Evolutionary conservation across 1,140 invertebrate genomes (phyloP).

Genomic region (Drosophila nigrodunni): DNA sequence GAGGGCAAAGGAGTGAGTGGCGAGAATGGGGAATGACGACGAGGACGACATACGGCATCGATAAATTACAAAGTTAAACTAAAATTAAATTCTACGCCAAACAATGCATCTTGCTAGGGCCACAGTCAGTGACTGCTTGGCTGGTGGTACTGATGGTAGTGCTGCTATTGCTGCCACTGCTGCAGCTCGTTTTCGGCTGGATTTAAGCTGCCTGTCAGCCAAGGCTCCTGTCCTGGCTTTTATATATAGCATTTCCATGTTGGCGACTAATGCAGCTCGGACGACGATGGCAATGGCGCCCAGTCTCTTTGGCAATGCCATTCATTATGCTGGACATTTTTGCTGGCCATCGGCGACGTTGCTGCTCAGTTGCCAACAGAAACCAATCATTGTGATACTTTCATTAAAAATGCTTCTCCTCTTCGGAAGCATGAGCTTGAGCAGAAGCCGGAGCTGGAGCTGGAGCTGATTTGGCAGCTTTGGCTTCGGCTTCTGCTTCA

Average conservation of each 20-base stretch:
- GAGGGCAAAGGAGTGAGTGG: neutral
- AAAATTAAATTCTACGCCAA: slow-evolving; percentile 84
- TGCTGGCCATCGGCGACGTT: slow-evolving; percentile 50
- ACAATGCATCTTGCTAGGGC: slow-evolving; percentile 75
- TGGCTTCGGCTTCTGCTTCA: slow-evolving; percentile 8
- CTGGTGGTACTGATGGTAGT: slow-evolving; percentile 25
- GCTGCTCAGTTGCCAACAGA: slow-evolving; percentile 67
- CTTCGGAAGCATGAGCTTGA: no score
- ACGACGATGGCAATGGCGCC: slow-evolving; percentile 65
- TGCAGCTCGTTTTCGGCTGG: slow-evolving; percentile 69
- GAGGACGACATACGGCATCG: slow-evolving; percentile 78
- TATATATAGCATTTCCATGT: slow-evolving; percentile 72
- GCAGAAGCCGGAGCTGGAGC: slow-evolving; percentile 33
- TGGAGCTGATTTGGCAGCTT: slow-evolving; percentile 7
- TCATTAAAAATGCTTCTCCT: slow-evolving; percentile 61
- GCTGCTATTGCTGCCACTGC: slow-evolving; percentile 18
- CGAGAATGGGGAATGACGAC: slow-evolving; percentile 16
- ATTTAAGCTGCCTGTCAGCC: slow-evolving; percentile 82
- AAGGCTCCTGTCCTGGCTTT: slow-evolving; percentile 55
- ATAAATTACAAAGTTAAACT: slow-evolving; percentile 84
- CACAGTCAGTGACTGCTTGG: slow-evolving; percentile 19
- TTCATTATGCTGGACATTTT: slow-evolving; percentile 82
- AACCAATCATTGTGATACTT: slow-evolving; percentile 83
- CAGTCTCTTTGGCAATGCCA: slow-evolving; percentile 78
- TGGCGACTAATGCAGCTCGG: slow-evolving; percentile 80